Base-by-base conservation (phyloP, 2,888 invertebrate species). In the Troglohyphantes excavatus region DNA sequence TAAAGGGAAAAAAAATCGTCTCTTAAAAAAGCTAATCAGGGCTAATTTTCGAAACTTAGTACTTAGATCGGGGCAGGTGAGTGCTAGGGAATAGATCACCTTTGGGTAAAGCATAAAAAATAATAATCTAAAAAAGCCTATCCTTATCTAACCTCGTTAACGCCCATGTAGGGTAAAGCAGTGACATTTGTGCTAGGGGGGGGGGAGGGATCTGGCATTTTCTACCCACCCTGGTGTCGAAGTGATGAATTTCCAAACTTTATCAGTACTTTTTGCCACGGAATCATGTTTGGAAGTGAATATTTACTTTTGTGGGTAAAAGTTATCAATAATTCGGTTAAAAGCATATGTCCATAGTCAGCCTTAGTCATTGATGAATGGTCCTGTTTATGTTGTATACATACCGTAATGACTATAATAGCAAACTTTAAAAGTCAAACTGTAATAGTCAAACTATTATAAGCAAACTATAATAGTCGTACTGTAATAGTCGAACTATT, bases 31-130 rank as follows among this genome's bases (percentile, higher is more conserved):
- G 67, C 85, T 85, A 85, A 85, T 85, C 85, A 85, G 68, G 85
- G 85, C 85, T 85, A 85, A 85, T 85, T 85, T 85, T 85, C 85
- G 85, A 68, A 85, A 85, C 85, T 76, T 70, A 68, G 76, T 65
- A 63, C 67, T 75, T 43, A 73, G 61, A 73, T 61, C 76, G 46
- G 11, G 46, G 85, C 85, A 85, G 85, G 85, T 85, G 76, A 76
- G 67, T 65, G 53, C 46, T 65, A 29, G 6, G 73, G 29, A 79
- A 83, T 72, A 70, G 85, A 85, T 85, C 76, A 85, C 70, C 76
- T 78, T 68, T 46, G 46, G 46, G 46, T 33, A 46, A 46, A 46
- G 46, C 61, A 43, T 39, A 72, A 61, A 83, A 84, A 39, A 68
- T 46, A 81, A 70, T 68, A 46, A 29, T 29, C 21, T 53, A 68